These are phyloP conservation scores for Troides oblongomaculatus DNA, from an alignment of 2,888 invertebrate genomes.

Conservation along the genomic window DNA sequence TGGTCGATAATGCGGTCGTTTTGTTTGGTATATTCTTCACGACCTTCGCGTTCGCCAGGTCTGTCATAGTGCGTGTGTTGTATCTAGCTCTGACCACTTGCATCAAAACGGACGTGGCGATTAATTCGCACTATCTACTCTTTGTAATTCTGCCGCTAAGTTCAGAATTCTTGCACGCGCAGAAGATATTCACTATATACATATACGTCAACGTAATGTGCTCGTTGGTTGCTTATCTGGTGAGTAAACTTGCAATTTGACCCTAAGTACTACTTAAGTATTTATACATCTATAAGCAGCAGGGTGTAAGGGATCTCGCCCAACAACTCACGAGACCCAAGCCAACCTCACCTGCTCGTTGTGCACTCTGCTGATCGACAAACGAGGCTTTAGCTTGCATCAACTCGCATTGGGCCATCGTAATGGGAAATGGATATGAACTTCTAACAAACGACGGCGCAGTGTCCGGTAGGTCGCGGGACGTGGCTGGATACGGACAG, in stretches of 20 bases:
- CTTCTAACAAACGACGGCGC: too few species aligned
- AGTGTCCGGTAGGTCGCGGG: too few species aligned
- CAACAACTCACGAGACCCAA: too few species aligned
- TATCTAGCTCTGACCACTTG: slow-evolving; percentile 46
- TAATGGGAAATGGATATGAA: too few species aligned
- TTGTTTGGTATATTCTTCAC: slow-evolving; percentile 52
- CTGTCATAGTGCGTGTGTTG: slow-evolving; percentile 50
- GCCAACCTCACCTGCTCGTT: too few species aligned
- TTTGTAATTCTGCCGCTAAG: slow-evolving; percentile 55
- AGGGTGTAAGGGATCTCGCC: too few species aligned
- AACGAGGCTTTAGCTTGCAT: too few species aligned
- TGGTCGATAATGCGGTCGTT: slow-evolving; percentile 60
- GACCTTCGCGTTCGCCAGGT: slow-evolving; percentile 47
- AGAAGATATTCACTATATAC: slow-evolving; percentile 52
- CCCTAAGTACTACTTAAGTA: too few species aligned
- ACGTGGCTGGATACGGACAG: too few species aligned
- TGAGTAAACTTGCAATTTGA: slow-evolving; percentile 38
- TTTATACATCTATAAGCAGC: too few species aligned
- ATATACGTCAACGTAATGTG: slow-evolving; percentile 51
- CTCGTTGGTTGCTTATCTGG: slow-evolving; percentile 45
- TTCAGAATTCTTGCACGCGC: slow-evolving; percentile 52
- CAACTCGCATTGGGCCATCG: too few species aligned
- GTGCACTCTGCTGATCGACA: too few species aligned
- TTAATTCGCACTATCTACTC: slow-evolving; percentile 49
- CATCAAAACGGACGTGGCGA: slow-evolving; percentile 39